Evolutionary conservation across 2,888 invertebrate species (phyloP).

Genomic region (Thecocarcelia acutangulata): DNA sequence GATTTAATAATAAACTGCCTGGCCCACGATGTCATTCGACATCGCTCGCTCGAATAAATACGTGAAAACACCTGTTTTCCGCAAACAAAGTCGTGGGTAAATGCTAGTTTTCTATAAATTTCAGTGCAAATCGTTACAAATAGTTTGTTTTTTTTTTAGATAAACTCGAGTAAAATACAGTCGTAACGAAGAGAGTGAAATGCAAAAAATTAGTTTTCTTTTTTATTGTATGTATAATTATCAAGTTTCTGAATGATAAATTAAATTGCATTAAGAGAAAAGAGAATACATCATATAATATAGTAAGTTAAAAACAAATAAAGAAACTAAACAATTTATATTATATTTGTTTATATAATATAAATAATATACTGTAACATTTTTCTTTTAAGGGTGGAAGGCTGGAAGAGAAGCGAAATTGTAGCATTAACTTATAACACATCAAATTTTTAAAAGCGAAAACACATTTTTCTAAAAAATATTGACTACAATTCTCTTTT

Average conservation of each 20-base stretch:
- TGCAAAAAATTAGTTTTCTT: background rate
- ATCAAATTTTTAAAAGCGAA: conserved; percentile 25
- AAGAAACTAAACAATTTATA: conserved; percentile 57
- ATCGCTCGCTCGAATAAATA: no score
- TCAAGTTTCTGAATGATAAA: conserved; percentile 58
- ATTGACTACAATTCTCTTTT: background rate
- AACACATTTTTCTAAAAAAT: conserved; percentile 13
- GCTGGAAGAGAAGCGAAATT: conserved; percentile 11
- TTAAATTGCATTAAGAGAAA: conserved; percentile 61
- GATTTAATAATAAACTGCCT: no score
- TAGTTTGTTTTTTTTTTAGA: no score
- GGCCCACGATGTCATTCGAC: no score
- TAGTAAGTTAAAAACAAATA: conserved; percentile 65
- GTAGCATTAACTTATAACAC: conserved; percentile 38
- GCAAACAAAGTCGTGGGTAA: no score
- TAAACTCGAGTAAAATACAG: no score
- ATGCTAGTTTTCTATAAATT: no score
- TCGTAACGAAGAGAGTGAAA: no score
- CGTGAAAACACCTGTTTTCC: no score
- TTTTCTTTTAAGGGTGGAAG: conserved; percentile 30
- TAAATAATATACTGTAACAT: conserved; percentile 54
- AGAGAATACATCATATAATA: conserved; percentile 52
- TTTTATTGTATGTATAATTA: conserved; percentile 45
- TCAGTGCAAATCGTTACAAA: no score
- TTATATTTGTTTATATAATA: conserved; percentile 60